Percentiles rank a stretch among this genome's conserved stretches.
Conservation (phyloP, 2,113 vertebrate species). For the Passer montanus region DNA sequence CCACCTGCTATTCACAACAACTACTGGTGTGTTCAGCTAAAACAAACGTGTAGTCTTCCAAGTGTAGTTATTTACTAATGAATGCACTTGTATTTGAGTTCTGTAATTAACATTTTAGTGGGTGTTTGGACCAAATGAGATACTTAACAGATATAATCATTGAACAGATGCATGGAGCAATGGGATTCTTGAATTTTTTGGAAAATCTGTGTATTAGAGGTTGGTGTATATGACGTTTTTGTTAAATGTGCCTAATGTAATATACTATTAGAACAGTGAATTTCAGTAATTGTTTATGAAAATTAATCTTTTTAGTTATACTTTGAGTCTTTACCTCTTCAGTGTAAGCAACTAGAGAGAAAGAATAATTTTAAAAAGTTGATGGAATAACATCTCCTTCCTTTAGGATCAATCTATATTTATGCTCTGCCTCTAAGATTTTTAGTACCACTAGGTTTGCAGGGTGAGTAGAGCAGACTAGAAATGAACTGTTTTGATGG, state of each 20-base stretch:
- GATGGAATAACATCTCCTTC: not conserved
- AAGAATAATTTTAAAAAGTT: not conserved
- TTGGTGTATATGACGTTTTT: not conserved
- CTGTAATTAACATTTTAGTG: conserved; percentile 53
- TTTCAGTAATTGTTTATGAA: not conserved
- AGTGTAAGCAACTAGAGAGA: not conserved
- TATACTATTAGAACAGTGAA: not conserved
- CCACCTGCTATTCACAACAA: not conserved
- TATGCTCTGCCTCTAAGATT: not conserved
- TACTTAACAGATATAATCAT: not conserved
- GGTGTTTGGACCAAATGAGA: conserved; percentile 15
- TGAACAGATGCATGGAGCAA: conserved; percentile 1
- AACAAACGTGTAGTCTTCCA: not conserved
- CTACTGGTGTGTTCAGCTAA: not conserved
- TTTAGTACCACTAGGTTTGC: not conserved
- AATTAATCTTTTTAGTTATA: not conserved
- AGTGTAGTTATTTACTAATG: not conserved
- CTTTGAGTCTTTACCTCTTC: not conserved
- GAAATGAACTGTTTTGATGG: not conserved
- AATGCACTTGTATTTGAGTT: conserved; percentile 6
- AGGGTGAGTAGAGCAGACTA: not conserved
- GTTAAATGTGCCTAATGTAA: not conserved
- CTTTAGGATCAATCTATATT: not conserved
- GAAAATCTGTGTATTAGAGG: not conserved
- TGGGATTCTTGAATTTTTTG: conserved; percentile 3